These are phyloP conservation scores for Limosa lapponica DNA, from an alignment of 2,797 vertebrate genomes.

Conservation along the genomic window DNA sequence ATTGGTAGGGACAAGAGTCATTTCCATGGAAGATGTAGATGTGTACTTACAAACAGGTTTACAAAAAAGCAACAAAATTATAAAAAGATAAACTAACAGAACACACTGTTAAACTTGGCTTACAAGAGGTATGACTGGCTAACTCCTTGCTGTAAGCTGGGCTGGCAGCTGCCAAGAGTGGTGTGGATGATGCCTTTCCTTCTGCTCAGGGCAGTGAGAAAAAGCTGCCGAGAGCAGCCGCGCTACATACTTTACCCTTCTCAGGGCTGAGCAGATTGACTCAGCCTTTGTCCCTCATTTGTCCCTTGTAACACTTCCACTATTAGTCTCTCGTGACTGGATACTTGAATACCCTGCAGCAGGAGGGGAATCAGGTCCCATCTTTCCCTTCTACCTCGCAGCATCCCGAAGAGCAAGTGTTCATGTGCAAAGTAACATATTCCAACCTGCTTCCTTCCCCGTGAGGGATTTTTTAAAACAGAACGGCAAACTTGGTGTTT, in stretches of 20 bases:
- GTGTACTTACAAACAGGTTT: fast-evolving
- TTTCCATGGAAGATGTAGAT: background rate
- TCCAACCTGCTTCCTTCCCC: background rate
- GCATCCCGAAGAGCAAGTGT: background rate
- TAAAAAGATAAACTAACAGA: background rate
- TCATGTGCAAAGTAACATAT: background rate
- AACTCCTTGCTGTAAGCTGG: background rate
- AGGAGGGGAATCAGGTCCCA: background rate
- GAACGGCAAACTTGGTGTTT: background rate
- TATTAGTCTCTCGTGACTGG: fast-evolving
- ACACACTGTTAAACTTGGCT: background rate
- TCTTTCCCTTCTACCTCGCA: background rate
- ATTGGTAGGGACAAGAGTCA: background rate
- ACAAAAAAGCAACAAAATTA: background rate
- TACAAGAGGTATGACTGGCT: background rate
- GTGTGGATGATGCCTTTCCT: background rate
- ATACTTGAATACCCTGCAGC: background rate
- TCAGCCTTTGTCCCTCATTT: background rate
- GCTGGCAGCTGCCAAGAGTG: background rate
- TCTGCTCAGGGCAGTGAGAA: background rate
- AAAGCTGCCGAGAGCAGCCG: background rate
- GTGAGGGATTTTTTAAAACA: background rate
- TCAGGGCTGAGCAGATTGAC: background rate
- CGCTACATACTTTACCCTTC: background rate
- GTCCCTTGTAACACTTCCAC: background rate